Conservation (phyloP, 1,140 invertebrate genomes). For the Leptoteleia sp. region DNA sequence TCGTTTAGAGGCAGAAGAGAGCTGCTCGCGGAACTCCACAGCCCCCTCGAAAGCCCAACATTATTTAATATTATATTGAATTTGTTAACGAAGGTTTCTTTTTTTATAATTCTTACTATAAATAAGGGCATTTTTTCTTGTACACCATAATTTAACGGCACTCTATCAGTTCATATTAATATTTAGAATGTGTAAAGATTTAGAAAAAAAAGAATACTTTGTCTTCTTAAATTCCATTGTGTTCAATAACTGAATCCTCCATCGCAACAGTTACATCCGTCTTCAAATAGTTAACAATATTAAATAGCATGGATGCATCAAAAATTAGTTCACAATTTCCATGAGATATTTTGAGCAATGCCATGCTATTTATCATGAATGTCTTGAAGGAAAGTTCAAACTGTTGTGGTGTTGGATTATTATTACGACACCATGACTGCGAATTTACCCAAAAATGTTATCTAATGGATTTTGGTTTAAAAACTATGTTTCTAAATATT, state of each 20-base stretch:
- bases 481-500: constrained; percentile 13
- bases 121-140: no score
- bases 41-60: no score
- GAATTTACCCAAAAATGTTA: constrained; percentile 54
- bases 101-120: no score
- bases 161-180: no score
- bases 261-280: not conserved
- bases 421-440: constrained; percentile 35
- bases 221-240: not conserved
- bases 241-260: not conserved
- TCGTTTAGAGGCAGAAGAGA: no score
- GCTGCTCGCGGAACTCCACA: no score
- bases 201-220: no score
- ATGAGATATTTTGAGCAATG: not conserved
- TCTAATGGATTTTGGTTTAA: constrained; percentile 58
- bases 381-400: constrained; percentile 40
- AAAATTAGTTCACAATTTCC: constrained; percentile 16
- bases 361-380: constrained; percentile 33
- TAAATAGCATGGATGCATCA: constrained; percentile 13
- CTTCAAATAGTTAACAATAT: not conserved
- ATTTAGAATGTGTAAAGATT: no score
- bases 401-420: constrained; percentile 34
- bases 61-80: no score
- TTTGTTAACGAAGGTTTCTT: no score
- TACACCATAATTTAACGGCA: no score